Evolutionary conservation across 2,113 vertebrate genomes (phyloP).

Genomic region (Dasyprocta punctata): DNA sequence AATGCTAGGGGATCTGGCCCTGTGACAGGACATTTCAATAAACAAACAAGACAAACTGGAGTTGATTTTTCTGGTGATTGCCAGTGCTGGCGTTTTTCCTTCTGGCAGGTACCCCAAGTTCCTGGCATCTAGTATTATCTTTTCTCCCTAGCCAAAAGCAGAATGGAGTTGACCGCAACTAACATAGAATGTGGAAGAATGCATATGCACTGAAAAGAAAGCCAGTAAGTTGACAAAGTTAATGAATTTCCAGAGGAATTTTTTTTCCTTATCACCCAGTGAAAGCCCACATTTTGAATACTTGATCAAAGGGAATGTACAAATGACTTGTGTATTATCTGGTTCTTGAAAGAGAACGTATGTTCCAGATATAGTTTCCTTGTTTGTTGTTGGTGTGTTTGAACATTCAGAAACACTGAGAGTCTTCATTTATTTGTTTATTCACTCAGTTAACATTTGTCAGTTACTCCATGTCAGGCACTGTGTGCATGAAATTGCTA

Average conservation of each 20-base stretch:
- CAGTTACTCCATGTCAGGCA: not conserved
- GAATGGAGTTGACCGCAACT: constrained; percentile 57
- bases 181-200: constrained; percentile 61
- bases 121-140: constrained; percentile 41
- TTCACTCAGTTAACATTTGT: not conserved
- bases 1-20: not conserved
- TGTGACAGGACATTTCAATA: constrained; percentile 32
- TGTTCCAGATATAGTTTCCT: not conserved
- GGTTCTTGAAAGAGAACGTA: not conserved
- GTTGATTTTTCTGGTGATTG: not conserved
- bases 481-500: not conserved
- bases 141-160: constrained; percentile 56
- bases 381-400: constrained; percentile 32
- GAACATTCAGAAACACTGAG: not conserved
- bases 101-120: not conserved
- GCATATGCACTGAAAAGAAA: constrained; percentile 43
- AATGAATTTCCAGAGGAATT: constrained; percentile 44
- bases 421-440: constrained; percentile 31
- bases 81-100: constrained; percentile 29
- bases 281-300: constrained; percentile 19
- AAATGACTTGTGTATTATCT: constrained; percentile 23
- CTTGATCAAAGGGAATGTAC: constrained; percentile 40
- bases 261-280: constrained; percentile 27
- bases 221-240: constrained; percentile 33
- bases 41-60: constrained; percentile 12